These are phyloP conservation scores for Diloba caeruleocephala DNA, from an alignment of 2,888 invertebrate genomes.

Conservation along the genomic window DNA sequence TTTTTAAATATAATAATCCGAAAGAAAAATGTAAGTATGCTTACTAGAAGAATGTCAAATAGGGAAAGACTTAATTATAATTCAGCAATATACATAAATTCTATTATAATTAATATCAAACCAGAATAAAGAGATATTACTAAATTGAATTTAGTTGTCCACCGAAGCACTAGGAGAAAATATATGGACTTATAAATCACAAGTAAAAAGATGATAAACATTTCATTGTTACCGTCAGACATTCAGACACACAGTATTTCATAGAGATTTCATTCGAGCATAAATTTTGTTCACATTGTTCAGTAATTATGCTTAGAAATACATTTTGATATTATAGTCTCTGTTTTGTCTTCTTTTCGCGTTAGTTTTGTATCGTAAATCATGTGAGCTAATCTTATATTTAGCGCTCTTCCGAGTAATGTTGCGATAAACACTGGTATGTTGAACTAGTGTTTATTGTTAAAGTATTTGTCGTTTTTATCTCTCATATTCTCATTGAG, in stretches of 20 bases:
- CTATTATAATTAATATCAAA: constrained; percentile 22
- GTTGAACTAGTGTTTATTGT: constrained; percentile 20
- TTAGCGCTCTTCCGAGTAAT: constrained; percentile 36
- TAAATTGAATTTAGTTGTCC: constrained; percentile 51
- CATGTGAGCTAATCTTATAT: constrained; percentile 42
- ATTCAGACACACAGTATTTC: constrained; percentile 65
- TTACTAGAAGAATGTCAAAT: too few relatives aligned
- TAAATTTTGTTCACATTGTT: constrained; percentile 69
- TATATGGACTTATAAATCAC: constrained; percentile 63
- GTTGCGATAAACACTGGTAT: constrained; percentile 18
- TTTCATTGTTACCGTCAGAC: constrained; percentile 66
- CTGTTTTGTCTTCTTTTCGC: constrained; percentile 32
- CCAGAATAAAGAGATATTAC: constrained; percentile 23
- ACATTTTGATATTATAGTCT: constrained; percentile 48
- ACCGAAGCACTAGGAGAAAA: constrained; percentile 42
- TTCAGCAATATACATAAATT: neutral
- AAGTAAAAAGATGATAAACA: constrained; percentile 63
- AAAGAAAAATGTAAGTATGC: too few relatives aligned
- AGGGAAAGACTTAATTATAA: neutral
- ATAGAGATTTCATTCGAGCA: constrained; percentile 70
- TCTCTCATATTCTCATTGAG: constrained; percentile 14
- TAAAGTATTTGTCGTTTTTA: constrained; percentile 20
- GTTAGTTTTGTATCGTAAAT: constrained; percentile 43
- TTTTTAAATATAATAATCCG: too few relatives aligned
- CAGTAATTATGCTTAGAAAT: constrained; percentile 62